Evolutionary conservation across 2,888 invertebrate genomes (phyloP).

Genomic region (Aleiodes alternator): DNA sequence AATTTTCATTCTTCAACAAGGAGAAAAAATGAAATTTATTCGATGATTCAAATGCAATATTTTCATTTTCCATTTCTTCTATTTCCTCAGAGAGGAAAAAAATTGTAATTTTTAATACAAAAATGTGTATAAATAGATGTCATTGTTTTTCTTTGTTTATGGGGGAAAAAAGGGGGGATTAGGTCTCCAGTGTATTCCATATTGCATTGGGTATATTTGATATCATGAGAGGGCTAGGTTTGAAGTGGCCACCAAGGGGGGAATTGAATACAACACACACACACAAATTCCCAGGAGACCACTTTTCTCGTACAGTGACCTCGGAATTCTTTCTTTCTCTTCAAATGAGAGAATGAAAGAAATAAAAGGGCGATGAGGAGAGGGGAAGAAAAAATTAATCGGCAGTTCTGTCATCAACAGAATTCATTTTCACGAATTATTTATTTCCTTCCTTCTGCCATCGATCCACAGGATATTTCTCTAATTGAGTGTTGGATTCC

Average conservation of each 20-base stretch:
- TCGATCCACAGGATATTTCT: no score
- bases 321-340: conserved; percentile 6
- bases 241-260: conserved; percentile 13
- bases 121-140: conserved; percentile 11
- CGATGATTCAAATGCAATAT: not conserved
- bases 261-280: not conserved
- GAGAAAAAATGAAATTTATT: not conserved
- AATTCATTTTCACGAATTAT: not conserved
- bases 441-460: not conserved
- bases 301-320: conserved; percentile 19
- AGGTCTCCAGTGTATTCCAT: conserved; percentile 37
- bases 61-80: not conserved
- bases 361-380: not conserved
- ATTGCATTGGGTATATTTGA: conserved; percentile 31
- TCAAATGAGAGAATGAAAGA: conserved; percentile 3
- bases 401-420: conserved; percentile 16
- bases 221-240: conserved; percentile 30
- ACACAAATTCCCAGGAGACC: conserved; percentile 13
- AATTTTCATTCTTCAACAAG: not conserved
- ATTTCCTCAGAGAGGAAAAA: conserved; percentile 5
- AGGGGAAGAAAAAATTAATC: not conserved
- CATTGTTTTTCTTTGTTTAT: conserved; percentile 28
- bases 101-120: not conserved
- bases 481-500: no score
- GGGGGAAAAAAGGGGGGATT: conserved; percentile 1